A percentile compares a stretch with the other conserved stretches of the same genome.
phyloP scores from a whole-genome alignment of 2,888 invertebrate species.

The Frankliniella intonsa region DNA sequence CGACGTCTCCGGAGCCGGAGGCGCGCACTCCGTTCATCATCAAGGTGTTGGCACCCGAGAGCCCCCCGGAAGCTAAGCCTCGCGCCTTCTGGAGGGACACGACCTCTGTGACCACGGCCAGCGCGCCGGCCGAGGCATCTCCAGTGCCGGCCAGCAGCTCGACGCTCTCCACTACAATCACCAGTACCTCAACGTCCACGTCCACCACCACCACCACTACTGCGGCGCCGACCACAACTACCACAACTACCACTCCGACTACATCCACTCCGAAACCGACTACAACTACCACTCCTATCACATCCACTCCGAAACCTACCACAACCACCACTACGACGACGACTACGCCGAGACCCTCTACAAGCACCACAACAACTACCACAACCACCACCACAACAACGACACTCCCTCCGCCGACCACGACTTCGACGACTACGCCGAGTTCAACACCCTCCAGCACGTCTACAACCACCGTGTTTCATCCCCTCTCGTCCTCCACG shows the following conservation, averaged over 20 bases:
- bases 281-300: not conserved
- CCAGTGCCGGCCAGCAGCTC: too few relatives aligned
- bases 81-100: not conserved
- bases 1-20: not conserved
- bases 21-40: constrained; percentile 6
- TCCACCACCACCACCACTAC: not conserved
- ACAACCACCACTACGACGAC: not conserved
- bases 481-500: not conserved
- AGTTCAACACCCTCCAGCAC: not conserved
- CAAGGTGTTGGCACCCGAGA: not conserved
- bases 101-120: not conserved
- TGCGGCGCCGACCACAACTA: not conserved
- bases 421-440: not conserved
- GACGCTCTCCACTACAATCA: too few relatives aligned
- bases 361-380: constrained; percentile 22
- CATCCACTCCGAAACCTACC: not conserved
- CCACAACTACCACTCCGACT: not conserved
- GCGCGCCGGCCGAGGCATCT: too few relatives aligned
- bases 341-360: constrained; percentile 21
- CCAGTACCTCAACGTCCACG: not conserved
- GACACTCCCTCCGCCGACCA: not conserved
- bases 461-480: not conserved
- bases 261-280: not conserved
- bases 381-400: constrained; percentile 28
- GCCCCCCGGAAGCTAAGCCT: not conserved